These are phyloP conservation scores for Bothrops jararaca DNA, from an alignment of 2,113 vertebrate genomes.

Conservation along the genomic window DNA sequence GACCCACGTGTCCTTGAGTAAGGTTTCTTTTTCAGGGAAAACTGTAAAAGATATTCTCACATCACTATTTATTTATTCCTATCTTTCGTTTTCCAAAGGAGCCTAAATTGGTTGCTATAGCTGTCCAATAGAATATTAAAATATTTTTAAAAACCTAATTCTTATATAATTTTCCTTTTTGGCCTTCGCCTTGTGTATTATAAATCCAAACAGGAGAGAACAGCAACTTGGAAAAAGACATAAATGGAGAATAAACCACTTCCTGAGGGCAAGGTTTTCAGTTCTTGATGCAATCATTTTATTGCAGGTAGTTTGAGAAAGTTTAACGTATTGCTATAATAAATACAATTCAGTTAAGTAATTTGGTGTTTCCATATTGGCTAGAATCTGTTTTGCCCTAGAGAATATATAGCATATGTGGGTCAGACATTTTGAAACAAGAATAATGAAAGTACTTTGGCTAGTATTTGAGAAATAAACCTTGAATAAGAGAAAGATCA, in stretches of 20 bases:
- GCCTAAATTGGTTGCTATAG: not conserved
- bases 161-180: not conserved
- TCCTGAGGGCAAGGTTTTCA: not conserved
- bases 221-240: not conserved
- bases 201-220: not conserved
- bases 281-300: not conserved
- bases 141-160: not conserved
- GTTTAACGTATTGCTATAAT: not conserved
- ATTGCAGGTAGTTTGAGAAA: not conserved
- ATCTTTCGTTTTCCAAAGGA: not conserved
- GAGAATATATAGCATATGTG: not conserved
- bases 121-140: not conserved
- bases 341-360: not conserved
- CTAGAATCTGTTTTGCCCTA: not conserved
- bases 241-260: not conserved
- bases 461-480: not conserved
- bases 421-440: not conserved
- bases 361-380: not conserved
- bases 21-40: not conserved
- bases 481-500: not conserved
- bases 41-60: not conserved
- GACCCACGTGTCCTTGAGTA: not conserved
- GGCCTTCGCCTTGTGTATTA: not conserved
- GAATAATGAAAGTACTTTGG: not conserved
- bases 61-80: not conserved